phyloP scores from a whole-genome alignment of 2,113 vertebrate species.

The Oryzias celebensis region DNA sequence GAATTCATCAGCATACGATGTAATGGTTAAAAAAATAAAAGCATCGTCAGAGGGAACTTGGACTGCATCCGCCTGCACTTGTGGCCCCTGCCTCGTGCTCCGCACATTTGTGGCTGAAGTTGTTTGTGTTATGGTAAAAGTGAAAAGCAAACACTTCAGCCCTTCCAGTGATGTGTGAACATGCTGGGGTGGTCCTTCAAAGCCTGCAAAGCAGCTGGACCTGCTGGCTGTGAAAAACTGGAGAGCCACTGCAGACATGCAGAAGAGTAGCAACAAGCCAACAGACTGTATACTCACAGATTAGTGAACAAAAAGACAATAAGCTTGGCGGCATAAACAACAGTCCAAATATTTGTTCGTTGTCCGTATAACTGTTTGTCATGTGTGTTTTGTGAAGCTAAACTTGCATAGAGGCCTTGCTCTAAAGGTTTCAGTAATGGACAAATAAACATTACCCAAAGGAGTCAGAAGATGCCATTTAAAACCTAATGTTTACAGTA shows the following conservation, averaged over 20 bases:
- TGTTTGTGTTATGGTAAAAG: conserved; percentile 76
- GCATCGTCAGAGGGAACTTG: conserved; percentile 38
- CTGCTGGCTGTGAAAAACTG: conserved; percentile 13
- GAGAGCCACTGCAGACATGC: conserved; percentile 8
- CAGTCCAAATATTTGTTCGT: too few species aligned
- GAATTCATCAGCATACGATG: conserved; percentile 9
- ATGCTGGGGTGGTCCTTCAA: conserved; percentile 35
- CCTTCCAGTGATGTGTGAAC: conserved; percentile 65
- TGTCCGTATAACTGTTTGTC: too few species aligned
- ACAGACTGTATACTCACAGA: not conserved
- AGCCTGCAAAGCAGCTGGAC: conserved; percentile 49
- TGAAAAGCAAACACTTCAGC: conserved; percentile 65
- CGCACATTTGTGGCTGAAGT: conserved; percentile 72
- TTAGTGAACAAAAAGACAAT: conserved; percentile 1
- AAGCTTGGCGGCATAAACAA: too few species aligned
- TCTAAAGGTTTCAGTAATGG: too few species aligned
- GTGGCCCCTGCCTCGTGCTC: conserved; percentile 60
- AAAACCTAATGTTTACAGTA: too few species aligned
- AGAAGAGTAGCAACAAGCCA: not conserved
- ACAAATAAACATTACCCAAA: too few species aligned
- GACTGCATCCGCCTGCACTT: conserved; percentile 51
- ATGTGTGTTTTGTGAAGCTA: too few species aligned
- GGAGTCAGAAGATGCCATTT: too few species aligned
- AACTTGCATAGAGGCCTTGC: too few species aligned
- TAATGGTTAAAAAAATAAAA: conserved; percentile 15